These are phyloP conservation scores for Salarias fasciatus DNA, from an alignment of 2,797 vertebrate species.

Conservation along the genomic window DNA sequence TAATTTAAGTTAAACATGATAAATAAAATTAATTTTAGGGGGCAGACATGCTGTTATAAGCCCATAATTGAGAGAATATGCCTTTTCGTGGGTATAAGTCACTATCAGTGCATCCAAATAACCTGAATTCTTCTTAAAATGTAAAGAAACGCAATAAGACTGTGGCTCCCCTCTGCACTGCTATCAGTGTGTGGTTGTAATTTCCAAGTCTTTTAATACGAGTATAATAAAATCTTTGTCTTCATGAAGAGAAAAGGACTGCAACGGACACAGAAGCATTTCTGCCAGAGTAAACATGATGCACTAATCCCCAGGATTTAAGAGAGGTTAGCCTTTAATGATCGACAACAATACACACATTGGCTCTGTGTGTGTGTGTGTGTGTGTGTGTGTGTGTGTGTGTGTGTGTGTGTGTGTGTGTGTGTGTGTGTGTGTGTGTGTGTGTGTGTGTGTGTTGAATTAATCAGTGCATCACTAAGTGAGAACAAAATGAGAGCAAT, in stretches of 20 bases:
- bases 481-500: neutral
- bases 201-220: no score
- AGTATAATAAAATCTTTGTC: neutral
- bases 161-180: no score
- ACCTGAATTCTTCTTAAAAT: no score
- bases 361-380: slow-evolving; percentile 10
- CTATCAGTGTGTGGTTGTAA: no score
- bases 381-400: slow-evolving; percentile 20
- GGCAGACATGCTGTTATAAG: no score
- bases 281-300: slow-evolving; percentile 39
- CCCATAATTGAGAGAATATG: no score
- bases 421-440: neutral
- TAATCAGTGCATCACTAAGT: neutral
- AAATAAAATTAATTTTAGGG: no score
- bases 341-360: slow-evolving; percentile 32
- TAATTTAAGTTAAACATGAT: no score
- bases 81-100: no score
- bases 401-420: slow-evolving; percentile 9
- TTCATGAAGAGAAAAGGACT: neutral
- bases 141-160: no score
- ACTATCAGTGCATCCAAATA: no score
- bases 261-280: slow-evolving; percentile 18
- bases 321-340: slow-evolving; percentile 53
- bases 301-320: slow-evolving; percentile 57
- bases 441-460: slow-evolving; percentile 1